Conservation (phyloP, 2,888 invertebrate genomes). For the Germaria angustata region DNA sequence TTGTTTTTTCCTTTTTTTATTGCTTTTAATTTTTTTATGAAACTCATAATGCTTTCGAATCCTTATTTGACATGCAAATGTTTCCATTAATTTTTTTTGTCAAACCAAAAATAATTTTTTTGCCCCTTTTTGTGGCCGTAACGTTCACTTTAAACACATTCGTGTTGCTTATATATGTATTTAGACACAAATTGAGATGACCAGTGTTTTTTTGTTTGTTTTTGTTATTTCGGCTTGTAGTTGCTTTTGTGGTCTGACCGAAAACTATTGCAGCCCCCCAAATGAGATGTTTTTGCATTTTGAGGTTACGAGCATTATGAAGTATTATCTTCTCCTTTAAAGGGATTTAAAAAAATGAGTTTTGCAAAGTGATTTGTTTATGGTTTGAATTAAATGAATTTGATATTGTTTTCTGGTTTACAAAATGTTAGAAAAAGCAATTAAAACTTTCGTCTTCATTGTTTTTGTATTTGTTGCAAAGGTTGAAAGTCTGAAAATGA, state of each 20-base stretch:
- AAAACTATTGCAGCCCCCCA: slow-evolving; percentile 17
- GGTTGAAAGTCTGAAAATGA: no score
- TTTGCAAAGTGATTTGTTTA: slow-evolving; percentile 35
- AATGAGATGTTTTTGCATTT: slow-evolving; percentile 19
- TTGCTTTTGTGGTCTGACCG: slow-evolving; percentile 33
- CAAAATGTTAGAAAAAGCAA: slow-evolving; percentile 7
- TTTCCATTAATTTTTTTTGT: background rate
- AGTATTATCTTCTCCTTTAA: slow-evolving; percentile 44
- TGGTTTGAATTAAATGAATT: slow-evolving; percentile 32
- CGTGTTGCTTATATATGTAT: slow-evolving; percentile 24
- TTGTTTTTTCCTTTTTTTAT: background rate
- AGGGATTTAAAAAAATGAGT: slow-evolving; percentile 6
- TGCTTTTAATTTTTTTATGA: background rate
- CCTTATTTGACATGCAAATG: slow-evolving; percentile 58
- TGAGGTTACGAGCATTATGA: slow-evolving; percentile 32
- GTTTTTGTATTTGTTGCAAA: background rate
- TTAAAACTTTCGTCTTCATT: slow-evolving; percentile 8
- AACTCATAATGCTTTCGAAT: slow-evolving; percentile 19
- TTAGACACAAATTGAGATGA: slow-evolving; percentile 29
- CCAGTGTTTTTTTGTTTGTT: background rate
- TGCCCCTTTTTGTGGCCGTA: slow-evolving; percentile 14
- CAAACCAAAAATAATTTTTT: slow-evolving; percentile 10
- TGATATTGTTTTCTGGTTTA: slow-evolving; percentile 17
- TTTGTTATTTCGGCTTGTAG: background rate
- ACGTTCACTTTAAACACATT: slow-evolving; percentile 18